Evolutionary conservation across 1,140 invertebrate genomes (phyloP).

Genomic region (Argopecten irradians): DNA sequence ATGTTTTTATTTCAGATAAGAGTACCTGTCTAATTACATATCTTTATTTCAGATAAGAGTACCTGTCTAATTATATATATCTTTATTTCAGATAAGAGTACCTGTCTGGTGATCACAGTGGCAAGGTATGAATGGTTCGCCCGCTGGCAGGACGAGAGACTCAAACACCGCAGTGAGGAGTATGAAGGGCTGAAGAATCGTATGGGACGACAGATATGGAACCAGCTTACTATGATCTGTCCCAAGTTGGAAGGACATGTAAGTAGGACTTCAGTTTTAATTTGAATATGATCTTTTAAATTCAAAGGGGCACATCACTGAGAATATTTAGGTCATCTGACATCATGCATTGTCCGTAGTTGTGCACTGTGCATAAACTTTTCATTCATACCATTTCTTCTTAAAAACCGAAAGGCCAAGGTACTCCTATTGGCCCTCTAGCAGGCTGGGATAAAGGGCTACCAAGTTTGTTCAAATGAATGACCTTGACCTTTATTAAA

Average conservation of each 20-base stretch:
- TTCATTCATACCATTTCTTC: no score
- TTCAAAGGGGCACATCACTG: not conserved
- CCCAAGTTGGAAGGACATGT: conserved; percentile 75
- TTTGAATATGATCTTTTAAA: not conserved
- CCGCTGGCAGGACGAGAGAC: conserved; percentile 73
- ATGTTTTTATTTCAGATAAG: conserved; percentile 64
- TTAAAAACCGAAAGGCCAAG: no score
- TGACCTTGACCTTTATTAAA: no score
- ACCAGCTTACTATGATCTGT: conserved; percentile 70
- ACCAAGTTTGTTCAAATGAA: no score
- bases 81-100: conserved; percentile 69
- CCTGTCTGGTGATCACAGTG: conserved; percentile 72
- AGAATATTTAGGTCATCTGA: not conserved
- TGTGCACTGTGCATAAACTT: no score
- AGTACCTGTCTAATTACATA: conserved; percentile 62
- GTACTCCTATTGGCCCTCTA: no score
- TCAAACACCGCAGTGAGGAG: conserved; percentile 76
- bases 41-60: conserved; percentile 67
- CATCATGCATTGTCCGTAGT: not conserved
- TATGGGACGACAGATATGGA: conserved; percentile 74
- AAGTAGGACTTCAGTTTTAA: not conserved
- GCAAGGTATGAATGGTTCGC: conserved; percentile 76
- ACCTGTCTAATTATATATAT: not conserved
- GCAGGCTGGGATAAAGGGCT: no score
- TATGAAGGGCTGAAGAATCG: conserved; percentile 75